Base-by-base conservation (phyloP, 1,140 invertebrate genomes). In the Prorops nasuta region DNA sequence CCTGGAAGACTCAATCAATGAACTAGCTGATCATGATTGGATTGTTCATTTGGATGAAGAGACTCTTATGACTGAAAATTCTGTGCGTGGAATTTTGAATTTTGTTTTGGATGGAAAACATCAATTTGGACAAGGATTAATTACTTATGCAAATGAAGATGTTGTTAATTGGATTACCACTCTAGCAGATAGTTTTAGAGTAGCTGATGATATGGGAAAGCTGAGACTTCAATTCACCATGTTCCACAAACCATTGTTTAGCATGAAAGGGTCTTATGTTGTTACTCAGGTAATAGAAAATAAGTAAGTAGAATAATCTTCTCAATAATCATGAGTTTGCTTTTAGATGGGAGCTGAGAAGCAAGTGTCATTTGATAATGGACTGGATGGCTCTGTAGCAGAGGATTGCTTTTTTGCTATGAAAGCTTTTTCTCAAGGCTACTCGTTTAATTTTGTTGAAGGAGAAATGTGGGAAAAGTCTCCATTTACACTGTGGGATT, bases 381-480 rank as follows among this genome's bases (percentile, higher is more conserved):
- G 95, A 6, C 79, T 91, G 37, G 94, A 97, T 74, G 94, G 94
- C 20, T 96, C 93, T 0, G 91, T 98, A n/a, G 95, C 96, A 18
- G 95, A 98, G 74, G 96, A 98, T 73, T 97, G 94, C 68, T 98
- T 87, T 69, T 98, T 98, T 79, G 93, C 91, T 0, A 95, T 98
- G 90, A 87, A 89, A 50, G 96, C 95, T 0, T 92, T 88, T 66
- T 83, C 83, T 44, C 81, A 90, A 70, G 91, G 91, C 8, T 93
- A 89, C 65, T 83, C 86, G 1, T 96, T 96, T 69, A 92, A 94
- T 65, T 96, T 96, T 73, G 85, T 97, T 51, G 93, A 96, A 69
- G 94, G 95, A 15, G 94, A 97, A 77, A 97, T 98, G 94, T 94
- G 92, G 87, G 95, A 98, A 71, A 96, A 98, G 69, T 95, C 92